Conservation (phyloP, 2,113 vertebrate species). For the Regulus satrapa region DNA sequence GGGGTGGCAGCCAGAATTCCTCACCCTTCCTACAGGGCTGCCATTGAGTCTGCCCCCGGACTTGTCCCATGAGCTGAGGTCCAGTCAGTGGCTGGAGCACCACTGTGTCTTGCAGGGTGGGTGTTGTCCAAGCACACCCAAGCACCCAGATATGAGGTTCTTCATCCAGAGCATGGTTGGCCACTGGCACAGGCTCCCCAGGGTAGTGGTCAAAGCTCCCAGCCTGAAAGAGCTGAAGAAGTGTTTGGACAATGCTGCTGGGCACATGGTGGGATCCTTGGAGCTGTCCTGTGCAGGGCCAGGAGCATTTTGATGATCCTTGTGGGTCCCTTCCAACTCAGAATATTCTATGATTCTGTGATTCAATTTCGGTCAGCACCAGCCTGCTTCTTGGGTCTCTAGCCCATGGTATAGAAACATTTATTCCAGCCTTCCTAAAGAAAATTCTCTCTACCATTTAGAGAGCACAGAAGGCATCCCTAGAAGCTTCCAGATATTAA, state of each 20-base stretch:
- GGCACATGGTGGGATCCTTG: not conserved
- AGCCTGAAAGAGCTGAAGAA: not conserved
- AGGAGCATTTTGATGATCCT: not conserved
- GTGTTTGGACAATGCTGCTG: fast-evolving
- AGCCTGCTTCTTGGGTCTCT: not conserved
- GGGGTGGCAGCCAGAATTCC: not conserved
- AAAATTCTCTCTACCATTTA: not conserved
- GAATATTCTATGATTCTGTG: not conserved
- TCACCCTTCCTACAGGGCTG: not conserved
- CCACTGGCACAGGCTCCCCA: not conserved
- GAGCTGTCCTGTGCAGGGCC: not conserved
- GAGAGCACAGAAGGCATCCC: not conserved
- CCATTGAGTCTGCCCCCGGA: not conserved
- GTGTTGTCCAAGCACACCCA: not conserved
- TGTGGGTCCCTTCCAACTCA: not conserved
- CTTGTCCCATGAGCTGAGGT: not conserved
- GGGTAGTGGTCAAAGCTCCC: not conserved
- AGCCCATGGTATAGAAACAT: not conserved
- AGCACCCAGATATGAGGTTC: not conserved
- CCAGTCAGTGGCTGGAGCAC: not conserved
- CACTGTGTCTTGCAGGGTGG: not conserved
- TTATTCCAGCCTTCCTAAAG: not conserved
- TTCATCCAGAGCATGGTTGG: fast-evolving
- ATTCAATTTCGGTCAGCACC: not conserved
- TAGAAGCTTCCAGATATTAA: not conserved